These are phyloP conservation scores for Petrosia ficiformis DNA, from an alignment of 37 sponge, comb jelly and placozoan genomes.

Conservation along the genomic window DNA sequence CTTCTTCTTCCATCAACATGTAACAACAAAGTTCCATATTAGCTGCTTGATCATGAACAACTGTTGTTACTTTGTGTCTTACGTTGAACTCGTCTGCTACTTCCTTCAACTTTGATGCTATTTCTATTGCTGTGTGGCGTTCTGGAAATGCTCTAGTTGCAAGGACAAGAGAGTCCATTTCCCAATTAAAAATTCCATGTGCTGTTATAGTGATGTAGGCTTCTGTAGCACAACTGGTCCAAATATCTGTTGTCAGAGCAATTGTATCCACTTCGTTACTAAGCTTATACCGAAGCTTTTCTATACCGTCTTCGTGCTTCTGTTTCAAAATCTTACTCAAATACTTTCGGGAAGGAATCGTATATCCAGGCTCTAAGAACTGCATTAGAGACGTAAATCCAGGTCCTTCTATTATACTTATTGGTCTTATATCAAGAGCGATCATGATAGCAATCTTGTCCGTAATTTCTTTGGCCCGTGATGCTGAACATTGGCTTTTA, in stretches of 20 bases:
- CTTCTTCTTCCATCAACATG: background rate
- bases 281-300: conserved; percentile 2
- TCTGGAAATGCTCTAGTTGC: conserved; percentile 18
- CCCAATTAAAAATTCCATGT: conserved; percentile 13
- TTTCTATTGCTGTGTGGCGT: conserved; percentile 21
- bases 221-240: conserved; percentile 25
- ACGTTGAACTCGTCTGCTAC: background rate
- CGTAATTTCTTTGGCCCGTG: conserved; percentile 6
- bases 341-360: conserved; percentile 1
- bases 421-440: conserved; percentile 7
- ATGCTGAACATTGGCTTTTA: background rate
- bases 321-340: background rate
- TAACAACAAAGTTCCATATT: conserved; percentile 5
- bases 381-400: conserved; percentile 6
- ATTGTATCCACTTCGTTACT: background rate
- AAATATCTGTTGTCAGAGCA: conserved; percentile 24
- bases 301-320: background rate
- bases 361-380: conserved; percentile 19
- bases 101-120: conserved; percentile 8
- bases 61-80: background rate
- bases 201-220: conserved; percentile 25
- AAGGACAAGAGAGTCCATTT: background rate
- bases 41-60: conserved; percentile 16
- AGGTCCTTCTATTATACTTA: conserved; percentile 7
- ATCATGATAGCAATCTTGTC: conserved; percentile 15